Conservation (phyloP, 2,113 vertebrate species). For the Alligator sinensis region DNA sequence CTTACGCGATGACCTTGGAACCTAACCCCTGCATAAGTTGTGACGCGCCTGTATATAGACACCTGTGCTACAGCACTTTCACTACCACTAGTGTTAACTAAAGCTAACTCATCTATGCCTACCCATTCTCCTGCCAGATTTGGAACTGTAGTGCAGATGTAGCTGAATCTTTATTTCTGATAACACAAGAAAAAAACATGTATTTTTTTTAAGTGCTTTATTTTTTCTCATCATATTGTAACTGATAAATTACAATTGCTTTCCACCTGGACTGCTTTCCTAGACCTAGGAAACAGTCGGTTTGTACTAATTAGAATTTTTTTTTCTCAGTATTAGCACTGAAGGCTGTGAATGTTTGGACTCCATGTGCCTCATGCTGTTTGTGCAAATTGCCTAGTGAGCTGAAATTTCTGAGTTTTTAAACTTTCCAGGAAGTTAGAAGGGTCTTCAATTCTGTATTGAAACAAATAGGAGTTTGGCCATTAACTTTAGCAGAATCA, state of each 20-base stretch:
- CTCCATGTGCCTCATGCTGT: neutral
- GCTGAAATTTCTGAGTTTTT: neutral
- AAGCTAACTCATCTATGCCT: too few species aligned
- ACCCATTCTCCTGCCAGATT: too few species aligned
- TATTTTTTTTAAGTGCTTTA: neutral
- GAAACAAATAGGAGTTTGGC: neutral
- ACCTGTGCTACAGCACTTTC: too few species aligned
- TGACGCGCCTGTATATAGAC: too few species aligned
- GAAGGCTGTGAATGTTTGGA: rapidly evolving
- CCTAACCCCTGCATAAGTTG: too few species aligned
- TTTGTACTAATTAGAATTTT: neutral
- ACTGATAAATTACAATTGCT: neutral
- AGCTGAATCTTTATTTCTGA: too few species aligned
- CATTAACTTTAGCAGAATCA: neutral
- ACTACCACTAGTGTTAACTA: too few species aligned
- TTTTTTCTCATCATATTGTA: neutral
- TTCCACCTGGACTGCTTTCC: neutral
- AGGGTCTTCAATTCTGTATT: neutral
- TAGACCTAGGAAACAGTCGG: neutral
- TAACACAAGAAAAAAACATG: neutral
- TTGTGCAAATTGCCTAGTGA: neutral
- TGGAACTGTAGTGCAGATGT: too few species aligned
- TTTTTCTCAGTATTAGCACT: neutral
- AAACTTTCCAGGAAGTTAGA: neutral
- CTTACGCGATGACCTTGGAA: too few species aligned